Evolutionary conservation across 1,140 invertebrate species (phyloP), one percentile per base, ranked within the genome.

Genomic region (Eubasilissa regina): DNA sequence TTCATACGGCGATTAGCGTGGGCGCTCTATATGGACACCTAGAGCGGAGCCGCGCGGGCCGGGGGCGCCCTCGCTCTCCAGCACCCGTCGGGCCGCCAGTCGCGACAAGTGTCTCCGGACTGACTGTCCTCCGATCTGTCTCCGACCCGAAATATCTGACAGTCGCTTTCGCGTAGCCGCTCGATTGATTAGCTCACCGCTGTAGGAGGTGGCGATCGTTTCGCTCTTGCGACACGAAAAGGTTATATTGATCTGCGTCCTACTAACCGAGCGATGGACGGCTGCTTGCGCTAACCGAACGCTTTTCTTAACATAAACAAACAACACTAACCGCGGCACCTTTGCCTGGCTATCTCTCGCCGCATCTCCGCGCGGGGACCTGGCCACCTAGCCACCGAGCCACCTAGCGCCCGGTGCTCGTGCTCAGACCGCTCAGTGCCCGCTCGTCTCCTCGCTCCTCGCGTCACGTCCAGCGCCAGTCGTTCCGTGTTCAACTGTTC

Each of bases 1-100:
- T 75, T 66, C 80, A 81, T 62, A 77, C 48, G 78, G 78, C 35
- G 60, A 79, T 76, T 58, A 72, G 81, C 81, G 81, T 82, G 78
- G 81, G 81, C 74, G 68, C 72, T 68, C 47, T 44, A 58, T 53
- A 77, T 64, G 68, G 75, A 55, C 74, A 82, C 81, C 81, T 74
- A 82, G 79, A 82, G 79, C 79, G 79, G 80, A 78, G 77, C 77
- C 77, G 80, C 72, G 72, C 77, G 79, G 64, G 79, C 53, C 75
- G 80, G 56, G 43, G 70, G 45, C 17, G 35, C 45, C 48, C 45
- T 48, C 17, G 66, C 51, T 48, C 17, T 45, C 51, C 70, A 21
- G 70, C 53, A 51, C 68, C n/a, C 13, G 13, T 12, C 44, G 21
- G 35, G n/a, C 60, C 45, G 75, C 56, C 76, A 70, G 76, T 64